Evolutionary conservation across 2,797 vertebrate species (phyloP), one percentile per base, ranked within the genome.

Genomic region (Rhinoraja longicauda): DNA sequence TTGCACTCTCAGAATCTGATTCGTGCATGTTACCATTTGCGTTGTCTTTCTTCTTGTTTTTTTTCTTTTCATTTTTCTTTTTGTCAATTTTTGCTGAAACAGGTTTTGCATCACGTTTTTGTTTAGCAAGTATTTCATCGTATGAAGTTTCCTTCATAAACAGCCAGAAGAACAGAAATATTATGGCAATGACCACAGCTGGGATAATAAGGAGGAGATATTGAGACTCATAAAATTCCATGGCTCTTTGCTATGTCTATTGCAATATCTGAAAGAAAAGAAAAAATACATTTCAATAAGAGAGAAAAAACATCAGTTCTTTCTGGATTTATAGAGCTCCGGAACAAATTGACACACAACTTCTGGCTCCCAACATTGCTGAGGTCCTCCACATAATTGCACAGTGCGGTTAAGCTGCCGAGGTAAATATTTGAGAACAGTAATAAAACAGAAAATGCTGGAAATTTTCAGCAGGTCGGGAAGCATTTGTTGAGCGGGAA

Each of bases 121-220:
- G 98, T 93, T 97, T 97, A 7, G 98, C 99, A 59, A 99, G 96
- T 94, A 99, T 97, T 95, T 99, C 98, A 32, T 99, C 98, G 0
- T 99, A 99, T 0, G 99, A 97, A 10, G 99, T 99, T 96, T 99
- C 98, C 95, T 99, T 99, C 98, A 99, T 99, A 96, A 99, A 99
- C 94, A 99, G 98, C 97, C 98, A 99, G 96, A 99, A 99, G 96
- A 99, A 99, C 93, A 99, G 97, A 96, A 99, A 99, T 96, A 99
- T 98, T 94, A 98, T 97, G 90, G 97, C 97, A 64, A 99, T 98
- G 94, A 99, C 98, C 95, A 99, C 96, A 29, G 97, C 97, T 94
- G 98, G 98, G 94, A 98, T 97, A 95, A 99, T 97, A 96, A 99
- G 96, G 94, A 99, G 97, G 93, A 99, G 98, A 97, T 99, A 99